phyloP scores from a whole-genome alignment of 2,888 invertebrate genomes.

The Limnephilus auricula region DNA sequence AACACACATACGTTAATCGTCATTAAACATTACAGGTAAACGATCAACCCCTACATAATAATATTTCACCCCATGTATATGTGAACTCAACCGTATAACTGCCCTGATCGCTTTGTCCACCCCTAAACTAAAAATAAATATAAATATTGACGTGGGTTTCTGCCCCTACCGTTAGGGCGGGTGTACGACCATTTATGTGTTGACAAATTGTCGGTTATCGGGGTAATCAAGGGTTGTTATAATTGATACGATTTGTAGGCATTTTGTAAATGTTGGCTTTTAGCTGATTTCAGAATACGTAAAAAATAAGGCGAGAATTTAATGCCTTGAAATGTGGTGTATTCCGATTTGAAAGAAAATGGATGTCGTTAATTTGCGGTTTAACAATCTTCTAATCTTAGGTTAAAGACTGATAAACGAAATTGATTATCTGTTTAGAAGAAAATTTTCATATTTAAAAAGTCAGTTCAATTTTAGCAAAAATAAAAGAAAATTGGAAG shows the following conservation, averaged over 20 bases:
- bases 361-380: background rate
- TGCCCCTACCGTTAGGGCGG: background rate
- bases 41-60: background rate
- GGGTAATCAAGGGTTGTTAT: background rate
- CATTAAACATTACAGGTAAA: background rate
- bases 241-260: background rate
- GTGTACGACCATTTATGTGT: background rate
- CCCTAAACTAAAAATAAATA: background rate
- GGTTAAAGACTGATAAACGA: no score
- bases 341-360: background rate
- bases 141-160: background rate
- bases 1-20: background rate
- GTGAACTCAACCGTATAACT: background rate
- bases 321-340: background rate
- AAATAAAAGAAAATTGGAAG: no score
- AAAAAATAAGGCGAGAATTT: background rate
- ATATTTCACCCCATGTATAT: background rate
- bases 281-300: background rate
- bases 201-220: constrained; percentile 2
- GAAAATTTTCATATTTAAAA: no score
- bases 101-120: background rate
- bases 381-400: no score
- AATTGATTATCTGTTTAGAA: no score
- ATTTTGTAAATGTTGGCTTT: background rate
- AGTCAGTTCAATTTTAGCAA: no score